phyloP scores from a whole-genome alignment of 2,888 invertebrate genomes.

The Mythimna impura region DNA sequence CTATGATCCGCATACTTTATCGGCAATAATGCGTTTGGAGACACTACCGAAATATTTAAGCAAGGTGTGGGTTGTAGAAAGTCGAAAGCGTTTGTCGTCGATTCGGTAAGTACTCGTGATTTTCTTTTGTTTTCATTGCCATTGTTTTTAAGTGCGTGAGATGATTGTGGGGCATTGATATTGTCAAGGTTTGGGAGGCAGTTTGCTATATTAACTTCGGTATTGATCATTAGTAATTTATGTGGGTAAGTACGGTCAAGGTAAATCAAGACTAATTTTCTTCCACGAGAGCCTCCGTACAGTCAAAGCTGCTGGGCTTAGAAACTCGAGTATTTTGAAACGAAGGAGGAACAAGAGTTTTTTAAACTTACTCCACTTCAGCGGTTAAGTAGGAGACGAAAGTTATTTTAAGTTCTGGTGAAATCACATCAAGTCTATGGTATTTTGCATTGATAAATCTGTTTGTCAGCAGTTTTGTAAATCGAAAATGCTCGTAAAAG shows the following conservation, averaged over 20 bases:
- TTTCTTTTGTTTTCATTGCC: conserved; percentile 45
- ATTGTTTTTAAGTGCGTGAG: conserved; percentile 53
- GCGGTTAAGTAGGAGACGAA: no score
- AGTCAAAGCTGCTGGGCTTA: no score
- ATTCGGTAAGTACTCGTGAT: conserved; percentile 46
- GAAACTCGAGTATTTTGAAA: no score
- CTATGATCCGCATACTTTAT: conserved; percentile 36
- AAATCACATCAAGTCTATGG: no score
- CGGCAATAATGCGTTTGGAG: conserved; percentile 9
- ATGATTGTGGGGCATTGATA: conserved; percentile 8
- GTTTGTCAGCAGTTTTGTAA: no score
- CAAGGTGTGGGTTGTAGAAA: conserved; percentile 48
- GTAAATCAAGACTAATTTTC: neutral
- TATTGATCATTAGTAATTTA: neutral
- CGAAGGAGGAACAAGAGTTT: no score
- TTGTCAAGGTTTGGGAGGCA: no score
- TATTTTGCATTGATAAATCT: no score
- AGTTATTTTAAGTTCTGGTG: no score
- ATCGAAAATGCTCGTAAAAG: no score
- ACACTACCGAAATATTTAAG: conserved; percentile 48
- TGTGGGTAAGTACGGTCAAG: conserved; percentile 1
- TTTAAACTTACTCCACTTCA: no score
- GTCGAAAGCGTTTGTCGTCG: conserved; percentile 52
- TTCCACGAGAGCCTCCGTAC: no score
- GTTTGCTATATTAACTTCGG: neutral